A percentile compares a stretch with the other conserved stretches of the same genome.
Conservation (phyloP, 2,797 vertebrate species). For the Fistularia tabacaria region DNA sequence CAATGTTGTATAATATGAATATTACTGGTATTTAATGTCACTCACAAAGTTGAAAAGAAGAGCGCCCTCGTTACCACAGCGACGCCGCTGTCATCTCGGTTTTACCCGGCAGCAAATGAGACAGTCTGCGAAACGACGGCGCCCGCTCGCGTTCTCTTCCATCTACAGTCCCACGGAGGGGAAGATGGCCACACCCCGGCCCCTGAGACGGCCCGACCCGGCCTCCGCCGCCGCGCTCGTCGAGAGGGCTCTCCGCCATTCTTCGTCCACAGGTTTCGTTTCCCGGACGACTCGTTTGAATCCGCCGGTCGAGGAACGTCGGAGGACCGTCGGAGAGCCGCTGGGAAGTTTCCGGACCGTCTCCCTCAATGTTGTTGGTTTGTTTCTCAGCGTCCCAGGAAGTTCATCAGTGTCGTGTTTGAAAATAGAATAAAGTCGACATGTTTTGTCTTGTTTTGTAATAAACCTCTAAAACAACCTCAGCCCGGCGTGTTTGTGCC, state of each 20-base stretch:
- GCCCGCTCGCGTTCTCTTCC: no score
- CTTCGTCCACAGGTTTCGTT: no score
- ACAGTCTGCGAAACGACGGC: neutral
- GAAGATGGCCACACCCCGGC: no score
- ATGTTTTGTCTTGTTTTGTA: constrained; percentile 76
- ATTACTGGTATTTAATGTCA: constrained; percentile 49
- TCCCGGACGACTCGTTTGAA: no score
- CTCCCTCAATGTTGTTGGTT: constrained; percentile 41
- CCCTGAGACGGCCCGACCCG: no score
- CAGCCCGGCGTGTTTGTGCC: no score
- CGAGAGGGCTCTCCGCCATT: no score
- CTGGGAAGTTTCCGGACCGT: neutral
- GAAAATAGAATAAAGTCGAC: constrained; percentile 71
- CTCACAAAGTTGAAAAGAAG: constrained; percentile 9
- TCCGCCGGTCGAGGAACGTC: no score
- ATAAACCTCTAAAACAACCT: constrained; percentile 62
- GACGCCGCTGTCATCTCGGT: constrained; percentile 13
- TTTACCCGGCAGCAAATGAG: constrained; percentile 1
- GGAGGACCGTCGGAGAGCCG: no score
- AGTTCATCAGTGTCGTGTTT: constrained; percentile 76
- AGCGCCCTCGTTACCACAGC: constrained; percentile 16
- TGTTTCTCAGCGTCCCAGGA: constrained; percentile 47
- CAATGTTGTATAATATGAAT: constrained; percentile 51
- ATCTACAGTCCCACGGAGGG: no score
- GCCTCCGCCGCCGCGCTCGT: no score